phyloP scores from a whole-genome alignment of 2,888 invertebrate genomes.

The Cryptus armator region DNA sequence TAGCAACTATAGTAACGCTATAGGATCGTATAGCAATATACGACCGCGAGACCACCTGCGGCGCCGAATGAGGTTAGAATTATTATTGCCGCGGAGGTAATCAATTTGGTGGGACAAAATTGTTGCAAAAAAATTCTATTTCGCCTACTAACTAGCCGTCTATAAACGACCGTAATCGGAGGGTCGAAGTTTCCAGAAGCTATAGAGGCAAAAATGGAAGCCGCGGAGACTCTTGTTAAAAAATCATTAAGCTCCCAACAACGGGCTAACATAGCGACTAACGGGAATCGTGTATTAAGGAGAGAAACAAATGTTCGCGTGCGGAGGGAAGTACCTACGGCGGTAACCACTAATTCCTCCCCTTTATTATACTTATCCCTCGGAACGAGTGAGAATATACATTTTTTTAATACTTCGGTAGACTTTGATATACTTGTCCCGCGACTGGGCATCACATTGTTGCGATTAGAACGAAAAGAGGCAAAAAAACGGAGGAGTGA shows the following conservation, averaged over 20 bases:
- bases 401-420: too few relatives aligned
- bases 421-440: not conserved
- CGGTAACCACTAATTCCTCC: constrained; percentile 2
- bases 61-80: constrained; percentile 48
- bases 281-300: constrained; percentile 23
- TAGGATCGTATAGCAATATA: not conserved
- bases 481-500: not conserved
- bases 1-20: not conserved
- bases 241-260: constrained; percentile 61
- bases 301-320: constrained; percentile 42
- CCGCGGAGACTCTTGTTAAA: constrained; percentile 62
- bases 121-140: constrained; percentile 34
- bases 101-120: constrained; percentile 49
- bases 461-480: not conserved
- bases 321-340: constrained; percentile 27
- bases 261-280: not conserved
- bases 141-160: constrained; percentile 30
- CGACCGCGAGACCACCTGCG: constrained; percentile 51
- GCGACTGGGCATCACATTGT: not conserved
- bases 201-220: not conserved
- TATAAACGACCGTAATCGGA: constrained; percentile 44
- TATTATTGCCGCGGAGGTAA: constrained; percentile 42
- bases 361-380: not conserved
- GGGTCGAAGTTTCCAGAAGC: constrained; percentile 30
- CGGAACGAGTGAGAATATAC: not conserved